Evolutionary conservation across 2,113 vertebrate genomes (phyloP).

Genomic region (Cariama cristata): DNA sequence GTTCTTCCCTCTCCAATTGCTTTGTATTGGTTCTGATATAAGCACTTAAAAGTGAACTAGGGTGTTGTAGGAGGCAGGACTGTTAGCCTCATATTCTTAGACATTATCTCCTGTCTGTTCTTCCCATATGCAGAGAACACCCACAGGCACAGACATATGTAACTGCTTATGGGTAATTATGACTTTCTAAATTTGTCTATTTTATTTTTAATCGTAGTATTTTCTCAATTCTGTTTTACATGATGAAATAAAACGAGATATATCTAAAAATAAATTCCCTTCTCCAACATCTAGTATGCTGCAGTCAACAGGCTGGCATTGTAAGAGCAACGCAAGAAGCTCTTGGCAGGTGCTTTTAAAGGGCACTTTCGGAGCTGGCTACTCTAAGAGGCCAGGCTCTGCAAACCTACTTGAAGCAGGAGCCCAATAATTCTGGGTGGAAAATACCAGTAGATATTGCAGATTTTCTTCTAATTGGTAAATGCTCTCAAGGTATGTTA

Average conservation of each 20-base stretch:
- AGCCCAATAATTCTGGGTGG: background rate
- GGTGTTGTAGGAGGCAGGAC: background rate
- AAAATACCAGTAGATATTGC: background rate
- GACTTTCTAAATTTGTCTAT: background rate
- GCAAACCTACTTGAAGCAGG: background rate
- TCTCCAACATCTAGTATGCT: background rate
- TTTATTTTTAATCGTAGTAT: background rate
- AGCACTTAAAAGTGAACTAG: background rate
- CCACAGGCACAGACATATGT: background rate
- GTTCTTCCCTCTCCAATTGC: background rate
- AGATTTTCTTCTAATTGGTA: background rate
- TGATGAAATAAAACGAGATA: background rate
- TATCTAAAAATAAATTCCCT: background rate
- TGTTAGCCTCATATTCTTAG: background rate
- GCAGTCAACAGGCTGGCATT: background rate
- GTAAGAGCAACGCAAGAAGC: background rate
- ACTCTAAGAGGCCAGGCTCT: background rate
- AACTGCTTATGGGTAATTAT: background rate
- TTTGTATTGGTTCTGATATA: background rate
- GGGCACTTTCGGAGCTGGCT: background rate
- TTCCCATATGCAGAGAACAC: background rate
- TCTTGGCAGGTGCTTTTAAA: background rate
- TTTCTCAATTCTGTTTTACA: background rate
- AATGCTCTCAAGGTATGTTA: background rate
- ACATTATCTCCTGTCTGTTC: background rate